Base-by-base conservation (phyloP, 2,797 vertebrate species). In the Steatocranus sp. region DNA sequence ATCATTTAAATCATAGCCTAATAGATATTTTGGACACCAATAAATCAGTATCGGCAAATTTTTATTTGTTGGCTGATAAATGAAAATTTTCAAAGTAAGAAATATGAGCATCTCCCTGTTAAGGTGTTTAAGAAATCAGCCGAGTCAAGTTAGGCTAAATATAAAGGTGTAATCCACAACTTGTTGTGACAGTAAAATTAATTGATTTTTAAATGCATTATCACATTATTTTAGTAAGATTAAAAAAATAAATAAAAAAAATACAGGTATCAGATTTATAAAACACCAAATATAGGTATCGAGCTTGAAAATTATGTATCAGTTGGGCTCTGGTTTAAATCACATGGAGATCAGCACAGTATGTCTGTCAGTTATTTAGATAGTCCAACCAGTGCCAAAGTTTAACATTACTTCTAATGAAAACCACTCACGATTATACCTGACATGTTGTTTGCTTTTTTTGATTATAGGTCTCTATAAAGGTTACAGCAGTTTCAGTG, bases 401-500 rank as follows among this genome's bases (percentile, higher is more conserved):
- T 46, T 30, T 46, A 70, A 5, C 7, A 4, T 70, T 41, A 66
- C 8, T 41, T 38, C 23, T 46, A 70, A 11, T 2, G 1, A 43
- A 70, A 27, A 48, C 7, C 3, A 48, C 41, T 73, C 7, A 48
- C 0, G 1, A 7, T 8, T 73, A 48, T 2, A 30, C 43, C 25
- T 32, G 68, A 73, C 25, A 8, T 7, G 18, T 36, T 36, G 23
- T 79, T 50, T 76, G 54, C 8, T 78, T 85, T 50, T 88, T 14
- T 80, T 73, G 14, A 10, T 61, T 27, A 0, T 9, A 92, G 88
- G 87, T 61, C 32, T 83, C 43, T 61, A 43, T 9, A 76, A 51
- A 88, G 79, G 76, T 76, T 1, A 17, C 83, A 54, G 86, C 51
- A 43, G 78, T 54, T 18, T 10, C 63, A 81, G 87, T 93, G 93